phyloP scores from a whole-genome alignment of 1,140 invertebrate species.

The Euura lappo region DNA sequence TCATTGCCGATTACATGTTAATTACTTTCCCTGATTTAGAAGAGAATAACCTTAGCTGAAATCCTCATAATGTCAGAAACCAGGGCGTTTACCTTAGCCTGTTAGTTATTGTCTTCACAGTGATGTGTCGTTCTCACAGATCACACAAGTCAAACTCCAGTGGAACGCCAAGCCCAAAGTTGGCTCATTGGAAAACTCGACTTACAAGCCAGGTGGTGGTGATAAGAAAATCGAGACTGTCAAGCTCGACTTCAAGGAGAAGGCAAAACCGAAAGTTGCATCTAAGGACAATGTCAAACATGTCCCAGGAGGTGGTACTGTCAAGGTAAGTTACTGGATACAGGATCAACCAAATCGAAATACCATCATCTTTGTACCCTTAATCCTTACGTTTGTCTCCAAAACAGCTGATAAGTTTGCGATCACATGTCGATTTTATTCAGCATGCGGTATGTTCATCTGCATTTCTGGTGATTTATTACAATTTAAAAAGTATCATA shows the following conservation, averaged over 20 bases:
- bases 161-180: constrained; percentile 95
- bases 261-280: constrained; percentile 90
- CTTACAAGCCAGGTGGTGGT: constrained; percentile 90
- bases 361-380: too few relatives aligned
- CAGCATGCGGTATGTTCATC: constrained; percentile 5
- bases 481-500: too few relatives aligned
- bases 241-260: constrained; percentile 90
- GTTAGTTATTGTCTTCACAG: too few relatives aligned
- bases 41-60: too few relatives aligned
- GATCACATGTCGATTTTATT: not conserved
- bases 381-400: too few relatives aligned
- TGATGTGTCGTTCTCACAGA: constrained; percentile 62
- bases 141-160: constrained; percentile 82
- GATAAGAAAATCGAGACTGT: constrained; percentile 91
- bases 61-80: too few relatives aligned
- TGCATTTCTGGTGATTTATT: not conserved
- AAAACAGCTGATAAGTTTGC: not conserved
- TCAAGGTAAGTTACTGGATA: constrained; percentile 74
- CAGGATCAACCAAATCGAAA: too few relatives aligned
- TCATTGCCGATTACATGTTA: too few relatives aligned
- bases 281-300: constrained; percentile 92
- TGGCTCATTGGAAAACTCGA: constrained; percentile 92
- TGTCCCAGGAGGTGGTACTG: constrained; percentile 83
- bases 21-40: too few relatives aligned
- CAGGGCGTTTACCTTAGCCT: too few relatives aligned